These are phyloP conservation scores for Podarcis muralis DNA, from an alignment of 2,113 vertebrate genomes.

Conservation along the genomic window DNA sequence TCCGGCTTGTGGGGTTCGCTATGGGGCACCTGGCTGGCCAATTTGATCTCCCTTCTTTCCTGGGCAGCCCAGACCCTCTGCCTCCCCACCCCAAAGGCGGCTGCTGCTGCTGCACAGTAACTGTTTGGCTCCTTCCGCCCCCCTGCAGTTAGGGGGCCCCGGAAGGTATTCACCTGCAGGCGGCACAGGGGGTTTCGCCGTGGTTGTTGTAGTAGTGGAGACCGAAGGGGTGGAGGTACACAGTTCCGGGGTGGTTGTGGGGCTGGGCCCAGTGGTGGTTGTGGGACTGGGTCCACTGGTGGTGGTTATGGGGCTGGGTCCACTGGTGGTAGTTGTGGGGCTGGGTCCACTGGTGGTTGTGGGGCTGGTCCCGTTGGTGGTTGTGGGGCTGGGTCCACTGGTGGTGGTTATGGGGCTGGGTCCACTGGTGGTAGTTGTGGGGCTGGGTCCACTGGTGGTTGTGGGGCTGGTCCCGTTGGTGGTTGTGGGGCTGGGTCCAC, in stretches of 20 bases:
- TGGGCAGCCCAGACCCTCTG: background rate
- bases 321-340: background rate
- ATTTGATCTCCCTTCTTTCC: background rate
- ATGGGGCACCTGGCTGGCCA: too few relatives aligned
- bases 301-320: background rate
- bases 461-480: too few relatives aligned
- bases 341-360: background rate
- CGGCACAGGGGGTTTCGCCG: background rate
- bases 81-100: background rate
- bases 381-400: too few relatives aligned
- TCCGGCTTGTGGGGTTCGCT: too few relatives aligned
- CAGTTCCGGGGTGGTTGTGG: background rate
- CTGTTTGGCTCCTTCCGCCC: too few relatives aligned
- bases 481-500: background rate
- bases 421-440: too few relatives aligned
- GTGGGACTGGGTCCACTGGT: background rate
- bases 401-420: background rate
- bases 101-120: too few relatives aligned
- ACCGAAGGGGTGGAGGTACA: too few relatives aligned
- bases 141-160: too few relatives aligned
- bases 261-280: background rate
- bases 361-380: background rate
- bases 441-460: too few relatives aligned
- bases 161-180: background rate
- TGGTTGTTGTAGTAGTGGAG: too few relatives aligned